Evolutionary conservation across 2,888 invertebrate species (phyloP).

Genomic region (Cephus sareptanus): DNA sequence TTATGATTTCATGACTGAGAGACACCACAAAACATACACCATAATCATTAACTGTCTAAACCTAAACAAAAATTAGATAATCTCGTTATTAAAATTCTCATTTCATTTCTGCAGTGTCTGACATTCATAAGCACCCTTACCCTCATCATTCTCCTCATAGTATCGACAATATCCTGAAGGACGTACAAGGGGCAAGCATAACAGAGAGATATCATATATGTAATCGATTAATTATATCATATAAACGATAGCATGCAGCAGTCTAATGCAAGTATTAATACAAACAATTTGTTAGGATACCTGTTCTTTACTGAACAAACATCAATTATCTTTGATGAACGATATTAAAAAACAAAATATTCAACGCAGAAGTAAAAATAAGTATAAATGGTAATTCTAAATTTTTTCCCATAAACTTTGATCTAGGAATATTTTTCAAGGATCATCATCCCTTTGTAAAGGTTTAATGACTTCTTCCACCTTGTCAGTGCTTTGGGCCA

Average conservation of each 20-base stretch:
- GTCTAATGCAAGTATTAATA: background rate
- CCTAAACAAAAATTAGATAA: background rate
- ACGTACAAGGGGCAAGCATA: background rate
- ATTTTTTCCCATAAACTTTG: background rate
- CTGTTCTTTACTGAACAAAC: background rate
- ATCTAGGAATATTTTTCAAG: background rate
- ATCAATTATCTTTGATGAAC: background rate
- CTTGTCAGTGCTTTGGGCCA: background rate
- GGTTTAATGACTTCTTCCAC: background rate
- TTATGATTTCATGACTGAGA: background rate
- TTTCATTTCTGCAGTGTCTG: background rate
- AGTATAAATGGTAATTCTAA: background rate
- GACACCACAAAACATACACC: background rate
- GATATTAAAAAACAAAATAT: background rate
- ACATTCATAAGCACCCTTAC: background rate
- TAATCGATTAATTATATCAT: background rate
- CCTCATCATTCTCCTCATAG: background rate
- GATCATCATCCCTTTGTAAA: background rate
- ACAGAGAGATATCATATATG: background rate
- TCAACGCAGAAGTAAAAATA: background rate
- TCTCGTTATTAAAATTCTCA: background rate
- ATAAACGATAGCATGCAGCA: background rate
- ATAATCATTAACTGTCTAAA: background rate
- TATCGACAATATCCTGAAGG: background rate
- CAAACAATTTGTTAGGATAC: background rate